phyloP scores from a whole-genome alignment of 2,888 invertebrate genomes.

The Leucania comma region DNA sequence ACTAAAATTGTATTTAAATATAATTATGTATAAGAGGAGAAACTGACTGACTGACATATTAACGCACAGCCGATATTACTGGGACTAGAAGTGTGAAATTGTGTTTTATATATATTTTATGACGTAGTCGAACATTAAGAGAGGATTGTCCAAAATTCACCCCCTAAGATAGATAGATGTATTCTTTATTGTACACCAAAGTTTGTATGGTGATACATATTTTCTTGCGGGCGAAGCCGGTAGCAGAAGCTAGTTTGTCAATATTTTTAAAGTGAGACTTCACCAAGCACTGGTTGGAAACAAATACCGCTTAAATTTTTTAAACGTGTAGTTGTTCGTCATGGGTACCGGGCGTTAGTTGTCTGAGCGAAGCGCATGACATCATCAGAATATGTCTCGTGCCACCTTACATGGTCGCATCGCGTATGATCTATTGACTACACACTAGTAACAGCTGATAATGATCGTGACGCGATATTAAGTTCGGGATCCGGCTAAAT shows the following conservation, averaged over 20 bases:
- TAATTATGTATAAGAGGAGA: too few species aligned
- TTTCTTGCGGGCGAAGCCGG: too few species aligned
- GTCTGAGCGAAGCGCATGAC: conserved; percentile 79
- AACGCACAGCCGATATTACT: too few species aligned
- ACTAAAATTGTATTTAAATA: not conserved
- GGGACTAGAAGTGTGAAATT: too few species aligned
- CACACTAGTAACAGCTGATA: conserved; percentile 83
- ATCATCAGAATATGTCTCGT: conserved; percentile 85
- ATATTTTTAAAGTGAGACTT: conserved; percentile 15
- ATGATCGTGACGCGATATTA: conserved; percentile 78
- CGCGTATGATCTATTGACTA: conserved; percentile 85
- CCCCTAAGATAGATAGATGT: too few species aligned
- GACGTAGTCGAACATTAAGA: too few species aligned
- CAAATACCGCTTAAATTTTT: conserved; percentile 48
- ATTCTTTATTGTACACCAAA: too few species aligned
- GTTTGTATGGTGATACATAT: too few species aligned
- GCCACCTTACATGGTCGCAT: conserved; percentile 86
- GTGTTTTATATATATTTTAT: too few species aligned
- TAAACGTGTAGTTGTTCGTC: conserved; percentile 63
- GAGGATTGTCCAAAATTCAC: too few species aligned
- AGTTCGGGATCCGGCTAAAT: conserved; percentile 75
- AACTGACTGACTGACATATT: too few species aligned
- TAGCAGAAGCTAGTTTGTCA: not conserved
- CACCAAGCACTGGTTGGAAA: conserved; percentile 40
- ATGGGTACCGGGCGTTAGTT: conserved; percentile 71